Evolutionary conservation across 2,113 vertebrate genomes (phyloP).

Genomic region (Lepisosteus osseus): DNA sequence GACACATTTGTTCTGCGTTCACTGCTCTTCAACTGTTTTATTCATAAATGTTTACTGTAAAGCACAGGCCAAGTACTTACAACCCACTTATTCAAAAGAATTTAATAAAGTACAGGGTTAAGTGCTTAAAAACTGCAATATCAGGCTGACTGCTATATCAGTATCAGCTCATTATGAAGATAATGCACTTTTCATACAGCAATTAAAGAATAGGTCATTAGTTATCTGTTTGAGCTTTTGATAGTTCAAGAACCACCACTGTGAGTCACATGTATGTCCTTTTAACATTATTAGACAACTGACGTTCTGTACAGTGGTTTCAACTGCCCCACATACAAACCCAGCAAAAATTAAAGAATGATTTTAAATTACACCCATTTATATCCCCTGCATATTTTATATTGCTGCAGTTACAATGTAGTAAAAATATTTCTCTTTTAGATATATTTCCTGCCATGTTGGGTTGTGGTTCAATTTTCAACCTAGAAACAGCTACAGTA

Average conservation of each 20-base stretch:
- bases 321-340: neutral
- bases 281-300: neutral
- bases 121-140: conserved; percentile 33
- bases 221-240: conserved; percentile 35
- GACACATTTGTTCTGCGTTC: neutral
- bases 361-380: too few species aligned
- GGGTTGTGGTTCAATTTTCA: too few species aligned
- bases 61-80: too few species aligned
- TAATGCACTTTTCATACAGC: conserved; percentile 39
- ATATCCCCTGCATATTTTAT: too few species aligned
- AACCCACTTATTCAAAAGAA: too few species aligned
- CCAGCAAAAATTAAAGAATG: neutral
- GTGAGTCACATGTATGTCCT: neutral
- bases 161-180: conserved; percentile 56
- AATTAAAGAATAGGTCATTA: conserved; percentile 44
- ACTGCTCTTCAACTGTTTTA: too few species aligned
- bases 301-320: neutral
- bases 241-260: neutral
- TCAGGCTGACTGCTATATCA: conserved; percentile 55
- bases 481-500: too few species aligned
- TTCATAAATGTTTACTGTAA: too few species aligned
- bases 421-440: too few species aligned
- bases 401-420: too few species aligned
- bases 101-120: too few species aligned
- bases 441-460: too few species aligned